Conservation (phyloP, 2,888 invertebrate species). For the Argyresthia albistria region DNA sequence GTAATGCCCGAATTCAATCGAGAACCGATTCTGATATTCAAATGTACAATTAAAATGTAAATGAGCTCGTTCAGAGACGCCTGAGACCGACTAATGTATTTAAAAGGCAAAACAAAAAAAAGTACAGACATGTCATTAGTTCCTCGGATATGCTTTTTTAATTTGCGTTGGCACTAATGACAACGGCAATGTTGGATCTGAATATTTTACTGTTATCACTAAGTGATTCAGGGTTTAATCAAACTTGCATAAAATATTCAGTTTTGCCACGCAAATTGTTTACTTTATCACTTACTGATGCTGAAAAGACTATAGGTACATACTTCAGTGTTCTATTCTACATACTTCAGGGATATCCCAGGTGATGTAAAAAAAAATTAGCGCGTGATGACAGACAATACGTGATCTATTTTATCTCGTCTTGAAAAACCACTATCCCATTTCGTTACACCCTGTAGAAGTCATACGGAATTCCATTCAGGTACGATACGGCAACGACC, state of each 20-base stretch:
- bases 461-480: no score
- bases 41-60: slow-evolving; percentile 55
- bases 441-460: no score
- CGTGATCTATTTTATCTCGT: no score
- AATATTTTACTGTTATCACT: neutral
- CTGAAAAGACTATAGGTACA: no score
- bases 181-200: no score
- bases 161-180: no score
- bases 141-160: no score
- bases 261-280: neutral
- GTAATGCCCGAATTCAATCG: slow-evolving; percentile 25
- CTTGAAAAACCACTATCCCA: neutral
- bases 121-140: no score
- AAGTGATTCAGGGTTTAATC: neutral
- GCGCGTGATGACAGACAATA: no score
- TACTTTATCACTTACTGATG: slow-evolving; percentile 3
- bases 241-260: neutral
- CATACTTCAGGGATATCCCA: no score
- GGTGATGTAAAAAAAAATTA: no score
- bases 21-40: slow-evolving; percentile 29
- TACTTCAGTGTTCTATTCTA: no score
- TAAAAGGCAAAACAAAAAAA: slow-evolving; percentile 11
- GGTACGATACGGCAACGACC: slow-evolving; percentile 4
- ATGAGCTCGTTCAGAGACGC: slow-evolving; percentile 32
- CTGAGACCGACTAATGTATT: slow-evolving; percentile 17